Evolutionary conservation across 2,888 invertebrate species (phyloP).

Genomic region (Drosophila differens): DNA sequence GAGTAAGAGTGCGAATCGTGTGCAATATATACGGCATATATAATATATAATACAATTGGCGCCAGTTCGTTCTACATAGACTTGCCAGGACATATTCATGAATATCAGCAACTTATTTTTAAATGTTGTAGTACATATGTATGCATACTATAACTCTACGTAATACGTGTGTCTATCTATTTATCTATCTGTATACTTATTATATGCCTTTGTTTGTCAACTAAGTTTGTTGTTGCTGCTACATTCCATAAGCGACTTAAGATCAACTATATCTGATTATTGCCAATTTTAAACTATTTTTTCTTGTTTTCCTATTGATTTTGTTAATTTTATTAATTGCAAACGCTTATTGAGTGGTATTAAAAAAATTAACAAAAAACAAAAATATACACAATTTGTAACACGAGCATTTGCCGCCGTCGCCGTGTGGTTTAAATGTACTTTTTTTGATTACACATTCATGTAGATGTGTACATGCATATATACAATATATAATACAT

Average conservation of each 20-base stretch:
- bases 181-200: conserved; percentile 16
- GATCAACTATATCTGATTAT: conserved; percentile 26
- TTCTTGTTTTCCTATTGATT: conserved; percentile 3
- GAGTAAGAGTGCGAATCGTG: conserved; percentile 37
- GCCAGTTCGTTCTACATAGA: conserved; percentile 34
- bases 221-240: conserved; percentile 37
- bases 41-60: conserved; percentile 24
- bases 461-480: conserved; percentile 22
- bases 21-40: conserved; percentile 61
- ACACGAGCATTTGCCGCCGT: conserved; percentile 15
- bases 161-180: conserved; percentile 22
- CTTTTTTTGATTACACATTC: conserved; percentile 25
- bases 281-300: conserved; percentile 15
- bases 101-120: conserved; percentile 29
- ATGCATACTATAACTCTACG: conserved; percentile 20
- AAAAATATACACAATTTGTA: conserved; percentile 15
- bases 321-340: conserved; percentile 24
- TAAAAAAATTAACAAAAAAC: background rate
- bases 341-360: conserved; percentile 8
- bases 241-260: conserved; percentile 48
- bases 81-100: conserved; percentile 43
- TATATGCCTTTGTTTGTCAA: conserved; percentile 23
- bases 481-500: conserved; percentile 51
- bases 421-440: conserved; percentile 34
- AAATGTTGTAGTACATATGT: conserved; percentile 27